Base-by-base conservation (phyloP, 1,140 invertebrate genomes). In the Drosophila miranda region DNA sequence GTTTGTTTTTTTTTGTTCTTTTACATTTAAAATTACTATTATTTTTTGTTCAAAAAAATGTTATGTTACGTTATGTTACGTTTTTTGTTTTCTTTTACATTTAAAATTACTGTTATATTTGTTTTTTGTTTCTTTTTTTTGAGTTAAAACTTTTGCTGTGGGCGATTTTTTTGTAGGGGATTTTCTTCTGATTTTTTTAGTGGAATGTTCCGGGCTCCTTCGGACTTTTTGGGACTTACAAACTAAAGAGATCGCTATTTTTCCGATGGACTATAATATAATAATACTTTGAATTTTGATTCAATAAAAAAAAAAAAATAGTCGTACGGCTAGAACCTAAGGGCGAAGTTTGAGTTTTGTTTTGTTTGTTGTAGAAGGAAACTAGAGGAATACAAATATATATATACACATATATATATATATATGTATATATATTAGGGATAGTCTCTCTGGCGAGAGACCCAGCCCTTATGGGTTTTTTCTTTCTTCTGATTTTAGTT, bases 191-290 rank as follows among this genome's bases (percentile, higher is more conserved):
- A n/a, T 70, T 66, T 54, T 49, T 50, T 46, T 41, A 46, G 61
- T 84, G 80, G 76, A 89, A 89, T 89, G 81, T 80, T 89, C 78
- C 70, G 63, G 64, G 73, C 76, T 57, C 59, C 48, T 54, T 63
- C 50, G 11, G 46, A 28, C 60, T 56, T 34, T 44, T 57, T 21
- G 26, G n/a, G 57, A 55, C 62, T 86, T 77, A 78, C 76, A 86
- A 38, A 86, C 76, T 78, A 87, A 86, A 86, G 81, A 86, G 81
- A 86, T 86, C 81, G 81, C 82, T 87, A 87, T 81, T 81, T 86
- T 78, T 55, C 67, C 87, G 80, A 78, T 75, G 81, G 61, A 63
- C 79, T 83, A 83, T 86, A 86, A 82, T 70, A 78, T 86, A 86
- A 88, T 86, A 86, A 86, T 86, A 86, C 82, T 86, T 77, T 72